phyloP scores from a whole-genome alignment of 2,797 vertebrate genomes.

The Hybognathus amarus region DNA sequence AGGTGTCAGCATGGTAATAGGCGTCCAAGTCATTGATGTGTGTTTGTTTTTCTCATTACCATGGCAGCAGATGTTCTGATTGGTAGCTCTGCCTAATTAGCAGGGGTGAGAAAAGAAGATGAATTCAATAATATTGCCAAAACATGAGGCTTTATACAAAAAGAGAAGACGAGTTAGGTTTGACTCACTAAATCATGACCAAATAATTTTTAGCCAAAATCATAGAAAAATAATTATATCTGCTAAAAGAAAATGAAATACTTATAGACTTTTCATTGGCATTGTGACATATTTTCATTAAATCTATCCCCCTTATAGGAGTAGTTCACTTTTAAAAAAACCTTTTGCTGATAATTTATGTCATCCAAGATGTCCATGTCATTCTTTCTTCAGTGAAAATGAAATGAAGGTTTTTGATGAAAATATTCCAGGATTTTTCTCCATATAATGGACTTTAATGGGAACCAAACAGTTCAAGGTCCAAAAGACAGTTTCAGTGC shows the following conservation, averaged over 20 bases:
- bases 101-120: constrained; percentile 52
- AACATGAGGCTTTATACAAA: background rate
- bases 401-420: too few species aligned
- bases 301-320: background rate
- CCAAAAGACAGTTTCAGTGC: too few species aligned
- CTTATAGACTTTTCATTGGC: background rate
- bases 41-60: constrained; percentile 65
- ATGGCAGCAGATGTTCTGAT: constrained; percentile 72
- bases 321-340: too few species aligned
- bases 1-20: constrained; percentile 59
- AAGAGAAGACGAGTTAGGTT: background rate
- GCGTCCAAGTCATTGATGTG: constrained; percentile 63
- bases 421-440: too few species aligned
- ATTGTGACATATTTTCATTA: background rate
- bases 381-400: too few species aligned
- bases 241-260: background rate
- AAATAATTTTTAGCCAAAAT: background rate
- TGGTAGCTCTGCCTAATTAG: constrained; percentile 59
- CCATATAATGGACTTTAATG: too few species aligned
- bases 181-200: background rate
- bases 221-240: too few species aligned
- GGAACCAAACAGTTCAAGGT: too few species aligned
- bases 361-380: too few species aligned
- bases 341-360: too few species aligned
- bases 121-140: constrained; percentile 12